Evolutionary conservation across 1,140 invertebrate species (phyloP).

Genomic region (Araneus ventricosus): DNA sequence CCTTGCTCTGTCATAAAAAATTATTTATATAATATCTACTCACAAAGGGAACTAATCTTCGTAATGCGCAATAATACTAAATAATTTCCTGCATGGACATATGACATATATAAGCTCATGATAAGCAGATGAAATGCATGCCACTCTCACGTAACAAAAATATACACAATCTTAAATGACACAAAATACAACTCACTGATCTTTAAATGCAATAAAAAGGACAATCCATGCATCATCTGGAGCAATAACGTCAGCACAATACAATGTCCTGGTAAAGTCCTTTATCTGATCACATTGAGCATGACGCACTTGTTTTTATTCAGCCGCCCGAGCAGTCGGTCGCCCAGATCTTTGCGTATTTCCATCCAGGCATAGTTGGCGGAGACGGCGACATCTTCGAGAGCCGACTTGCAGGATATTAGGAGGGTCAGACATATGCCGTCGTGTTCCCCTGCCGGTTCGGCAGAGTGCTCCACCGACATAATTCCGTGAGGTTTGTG

Average conservation of each 20-base stretch:
- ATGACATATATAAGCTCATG: slow-evolving; percentile 31
- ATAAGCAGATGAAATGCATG: slow-evolving; percentile 1
- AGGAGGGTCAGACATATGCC: slow-evolving; percentile 91
- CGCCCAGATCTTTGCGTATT: slow-evolving; percentile 85
- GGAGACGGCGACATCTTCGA: slow-evolving; percentile 88
- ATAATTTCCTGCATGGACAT: slow-evolving; percentile 23
- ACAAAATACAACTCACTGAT: neutral
- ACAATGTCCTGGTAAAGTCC: neutral
- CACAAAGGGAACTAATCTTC: no score
- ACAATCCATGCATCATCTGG: slow-evolving; percentile 46
- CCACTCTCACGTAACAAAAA: slow-evolving; percentile 2
- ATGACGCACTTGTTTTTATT: slow-evolving; percentile 89
- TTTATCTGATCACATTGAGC: slow-evolving; percentile 89
- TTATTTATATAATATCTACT: no score
- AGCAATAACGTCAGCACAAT: slow-evolving; percentile 18
- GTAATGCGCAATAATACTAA: neutral
- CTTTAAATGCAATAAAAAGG: slow-evolving; percentile 1
- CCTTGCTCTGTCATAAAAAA: no score
- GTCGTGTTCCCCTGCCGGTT: slow-evolving; percentile 83
- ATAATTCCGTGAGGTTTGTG: slow-evolving; percentile 88
- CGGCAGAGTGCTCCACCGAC: slow-evolving; percentile 78
- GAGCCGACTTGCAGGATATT: slow-evolving; percentile 90
- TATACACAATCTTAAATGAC: slow-evolving; percentile 28
- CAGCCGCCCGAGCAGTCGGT: slow-evolving; percentile 85
- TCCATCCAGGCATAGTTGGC: slow-evolving; percentile 95